These are phyloP conservation scores for Apodemia zela DNA, from an alignment of 2,888 invertebrate genomes.

Conservation along the genomic window DNA sequence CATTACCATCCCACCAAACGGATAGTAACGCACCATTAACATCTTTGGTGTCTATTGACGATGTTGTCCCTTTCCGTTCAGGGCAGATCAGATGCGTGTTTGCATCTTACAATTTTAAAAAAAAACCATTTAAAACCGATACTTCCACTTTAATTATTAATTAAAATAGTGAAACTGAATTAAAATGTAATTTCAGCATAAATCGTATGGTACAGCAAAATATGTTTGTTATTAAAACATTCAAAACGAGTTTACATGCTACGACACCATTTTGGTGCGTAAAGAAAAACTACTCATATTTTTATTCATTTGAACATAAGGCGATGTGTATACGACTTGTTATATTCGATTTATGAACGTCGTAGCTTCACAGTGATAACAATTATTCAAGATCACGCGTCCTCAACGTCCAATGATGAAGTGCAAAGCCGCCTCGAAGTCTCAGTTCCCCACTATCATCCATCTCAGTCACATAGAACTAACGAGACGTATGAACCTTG, in stretches of 20 bases:
- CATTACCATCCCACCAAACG: no score
- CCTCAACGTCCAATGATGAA: conserved; percentile 23
- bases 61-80: no score
- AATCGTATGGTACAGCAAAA: no score
- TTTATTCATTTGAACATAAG: background rate
- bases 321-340: conserved; percentile 1
- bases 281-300: background rate
- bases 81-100: no score
- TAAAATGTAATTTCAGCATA: no score
- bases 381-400: conserved; percentile 39
- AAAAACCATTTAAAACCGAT: no score
- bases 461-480: conserved; percentile 42
- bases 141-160: no score
- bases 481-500: conserved; percentile 41
- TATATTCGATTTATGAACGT: conserved; percentile 24
- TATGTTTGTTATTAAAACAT: no score
- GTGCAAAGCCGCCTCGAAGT: conserved; percentile 43
- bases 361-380: conserved; percentile 25
- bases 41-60: no score
- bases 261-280: background rate
- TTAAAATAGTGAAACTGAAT: no score
- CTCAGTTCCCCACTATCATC: conserved; percentile 39
- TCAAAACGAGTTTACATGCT: background rate
- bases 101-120: no score
- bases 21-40: no score